Evolutionary conservation across 2,797 vertebrate genomes (phyloP).

Genomic region (Lacerta agilis): DNA sequence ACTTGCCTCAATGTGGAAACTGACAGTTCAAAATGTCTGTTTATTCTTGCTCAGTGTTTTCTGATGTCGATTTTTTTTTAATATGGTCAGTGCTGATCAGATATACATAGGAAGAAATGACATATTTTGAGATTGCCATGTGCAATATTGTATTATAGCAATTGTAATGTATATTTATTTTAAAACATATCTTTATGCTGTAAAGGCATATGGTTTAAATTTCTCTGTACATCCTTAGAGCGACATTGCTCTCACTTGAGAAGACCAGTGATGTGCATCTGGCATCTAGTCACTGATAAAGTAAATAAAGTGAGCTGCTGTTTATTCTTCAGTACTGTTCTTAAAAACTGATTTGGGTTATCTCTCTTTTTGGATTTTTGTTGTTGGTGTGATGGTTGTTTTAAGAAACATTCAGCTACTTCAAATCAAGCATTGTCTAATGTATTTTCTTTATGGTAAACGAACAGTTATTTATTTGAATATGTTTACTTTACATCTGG

Average conservation of each 20-base stretch:
- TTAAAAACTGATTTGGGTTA: constrained; percentile 23
- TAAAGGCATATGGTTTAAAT: constrained; percentile 50
- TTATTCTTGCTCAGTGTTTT: constrained; percentile 37
- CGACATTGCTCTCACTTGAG: constrained; percentile 29
- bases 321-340: constrained; percentile 21
- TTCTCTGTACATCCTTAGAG: constrained; percentile 31
- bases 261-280: constrained; percentile 21
- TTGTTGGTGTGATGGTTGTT: background rate
- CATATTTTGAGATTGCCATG: constrained; percentile 54
- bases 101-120: constrained; percentile 40
- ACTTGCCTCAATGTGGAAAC: constrained; percentile 50
- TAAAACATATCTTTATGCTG: constrained; percentile 43
- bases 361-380: background rate
- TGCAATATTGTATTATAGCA: constrained; percentile 76
- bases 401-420: constrained; percentile 35
- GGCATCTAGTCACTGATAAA: constrained; percentile 26
- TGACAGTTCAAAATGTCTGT: constrained; percentile 47
- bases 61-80: constrained; percentile 39
- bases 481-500: constrained; percentile 51
- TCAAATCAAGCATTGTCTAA: background rate
- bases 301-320: constrained; percentile 40
- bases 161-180: constrained; percentile 63
- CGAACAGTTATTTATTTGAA: constrained; percentile 42
- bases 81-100: constrained; percentile 59
- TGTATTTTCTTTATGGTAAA: constrained; percentile 32